phyloP scores from a whole-genome alignment of 2,888 invertebrate genomes.

The Thyatira batis region DNA sequence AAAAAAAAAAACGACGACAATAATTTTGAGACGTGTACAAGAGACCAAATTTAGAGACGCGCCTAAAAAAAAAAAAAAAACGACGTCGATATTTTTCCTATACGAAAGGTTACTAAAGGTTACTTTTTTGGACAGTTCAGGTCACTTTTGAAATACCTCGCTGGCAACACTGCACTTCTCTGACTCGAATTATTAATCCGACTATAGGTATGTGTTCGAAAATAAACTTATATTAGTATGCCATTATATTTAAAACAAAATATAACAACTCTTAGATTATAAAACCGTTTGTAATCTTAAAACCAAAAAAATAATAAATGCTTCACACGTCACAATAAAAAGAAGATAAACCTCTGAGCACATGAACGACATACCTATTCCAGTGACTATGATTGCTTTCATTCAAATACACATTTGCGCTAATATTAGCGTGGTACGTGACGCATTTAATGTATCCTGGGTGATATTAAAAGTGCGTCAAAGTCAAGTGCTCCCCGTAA shows the following conservation, averaged over 20 bases:
- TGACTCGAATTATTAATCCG: no score
- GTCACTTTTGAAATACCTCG: no score
- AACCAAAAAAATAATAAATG: background rate
- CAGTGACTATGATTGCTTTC: slow-evolving; percentile 6
- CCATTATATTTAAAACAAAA: background rate
- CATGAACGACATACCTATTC: background rate
- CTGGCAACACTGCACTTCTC: no score
- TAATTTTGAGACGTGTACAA: no score
- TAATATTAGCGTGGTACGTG: slow-evolving; percentile 18
- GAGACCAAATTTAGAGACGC: no score
- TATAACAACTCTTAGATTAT: background rate
- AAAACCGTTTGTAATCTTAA: background rate
- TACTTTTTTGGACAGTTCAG: no score
- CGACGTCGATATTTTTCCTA: no score
- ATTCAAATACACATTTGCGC: slow-evolving; percentile 18
- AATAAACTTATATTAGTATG: background rate
- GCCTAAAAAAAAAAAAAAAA: no score
- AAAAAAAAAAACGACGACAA: no score
- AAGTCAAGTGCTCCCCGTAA: slow-evolving; percentile 66
- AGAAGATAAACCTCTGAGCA: background rate
- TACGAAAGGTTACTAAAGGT: no score
- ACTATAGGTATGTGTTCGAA: no score
- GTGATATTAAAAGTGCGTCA: slow-evolving; percentile 36
- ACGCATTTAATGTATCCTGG: background rate
- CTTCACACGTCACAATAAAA: background rate